Evolutionary conservation across 2,113 vertebrate genomes (phyloP).

Genomic region (Anarhynchus alexandrinus): DNA sequence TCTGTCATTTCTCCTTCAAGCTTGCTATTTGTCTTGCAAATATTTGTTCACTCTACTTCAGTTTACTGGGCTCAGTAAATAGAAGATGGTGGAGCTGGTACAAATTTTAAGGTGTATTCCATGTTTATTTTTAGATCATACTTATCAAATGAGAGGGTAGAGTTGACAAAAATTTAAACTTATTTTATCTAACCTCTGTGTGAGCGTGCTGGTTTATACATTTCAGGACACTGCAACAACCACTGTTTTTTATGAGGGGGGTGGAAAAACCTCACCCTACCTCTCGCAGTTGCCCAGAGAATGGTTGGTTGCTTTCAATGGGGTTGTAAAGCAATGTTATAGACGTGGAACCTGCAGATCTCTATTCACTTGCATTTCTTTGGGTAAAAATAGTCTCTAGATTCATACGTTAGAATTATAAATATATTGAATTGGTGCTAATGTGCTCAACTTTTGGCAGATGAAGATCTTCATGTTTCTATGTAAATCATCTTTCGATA

Average conservation of each 20-base stretch:
- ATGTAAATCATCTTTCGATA: conserved; percentile 41
- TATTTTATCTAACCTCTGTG: not conserved
- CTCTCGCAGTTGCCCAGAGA: not conserved
- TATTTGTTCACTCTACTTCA: not conserved
- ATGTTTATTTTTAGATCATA: not conserved
- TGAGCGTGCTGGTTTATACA: not conserved
- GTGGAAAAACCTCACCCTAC: not conserved
- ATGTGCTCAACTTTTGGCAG: conserved; percentile 27
- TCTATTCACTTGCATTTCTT: not conserved
- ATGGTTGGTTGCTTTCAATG: not conserved
- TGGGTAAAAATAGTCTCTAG: not conserved
- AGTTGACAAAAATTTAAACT: not conserved
- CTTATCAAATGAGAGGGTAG: not conserved
- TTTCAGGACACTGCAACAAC: not conserved
- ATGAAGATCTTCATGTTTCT: conserved; percentile 29
- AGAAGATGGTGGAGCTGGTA: not conserved
- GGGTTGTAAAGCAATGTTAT: not conserved
- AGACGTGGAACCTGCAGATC: not conserved
- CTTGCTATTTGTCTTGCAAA: not conserved
- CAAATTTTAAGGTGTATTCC: not conserved
- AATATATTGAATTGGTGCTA: not conserved
- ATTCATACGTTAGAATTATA: not conserved
- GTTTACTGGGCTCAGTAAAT: not conserved
- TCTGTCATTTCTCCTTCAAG: not conserved
- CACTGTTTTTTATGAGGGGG: not conserved